Conservation (phyloP, 2,888 invertebrate genomes). For the Ormyrus labotus region DNA sequence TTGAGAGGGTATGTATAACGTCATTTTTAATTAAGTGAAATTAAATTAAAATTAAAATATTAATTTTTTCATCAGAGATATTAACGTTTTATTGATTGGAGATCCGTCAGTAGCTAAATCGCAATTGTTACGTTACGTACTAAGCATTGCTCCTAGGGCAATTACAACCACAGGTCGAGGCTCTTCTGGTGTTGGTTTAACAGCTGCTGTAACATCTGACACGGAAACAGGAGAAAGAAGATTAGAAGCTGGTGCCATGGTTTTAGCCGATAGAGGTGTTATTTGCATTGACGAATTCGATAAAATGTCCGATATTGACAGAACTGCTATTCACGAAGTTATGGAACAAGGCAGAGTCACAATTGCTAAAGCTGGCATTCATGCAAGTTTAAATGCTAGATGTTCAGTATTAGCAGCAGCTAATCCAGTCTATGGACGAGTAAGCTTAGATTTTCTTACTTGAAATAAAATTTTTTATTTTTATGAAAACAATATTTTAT, state of each 20-base stretch:
- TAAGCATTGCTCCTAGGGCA: constrained; percentile 95
- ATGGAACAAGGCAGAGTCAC: constrained; percentile 99
- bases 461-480: background rate
- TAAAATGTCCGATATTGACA: constrained; percentile 99
- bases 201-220: constrained; percentile 98
- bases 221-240: constrained; percentile 93
- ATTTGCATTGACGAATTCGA: constrained; percentile 99
- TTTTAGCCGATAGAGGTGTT: constrained; percentile 97
- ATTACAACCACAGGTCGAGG: constrained; percentile 98
- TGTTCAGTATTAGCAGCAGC: constrained; percentile 99
- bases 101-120: constrained; percentile 99
- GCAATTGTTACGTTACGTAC: constrained; percentile 93
- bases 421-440: constrained; percentile 97
- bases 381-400: constrained; percentile 96
- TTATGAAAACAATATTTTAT: background rate
- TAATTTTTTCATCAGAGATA: constrained; percentile 77
- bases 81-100: constrained; percentile 95
- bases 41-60: constrained; percentile 11
- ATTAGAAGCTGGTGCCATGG: constrained; percentile 99
- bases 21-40: constrained; percentile 7
- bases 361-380: constrained; percentile 99
- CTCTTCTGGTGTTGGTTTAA: constrained; percentile 98
- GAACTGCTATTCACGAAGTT: constrained; percentile 99
- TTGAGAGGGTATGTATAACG: constrained; percentile 84
- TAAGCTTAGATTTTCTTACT: constrained; percentile 73